phyloP scores from a whole-genome alignment of 1,140 invertebrate genomes.

The Penaeus japonicus region DNA sequence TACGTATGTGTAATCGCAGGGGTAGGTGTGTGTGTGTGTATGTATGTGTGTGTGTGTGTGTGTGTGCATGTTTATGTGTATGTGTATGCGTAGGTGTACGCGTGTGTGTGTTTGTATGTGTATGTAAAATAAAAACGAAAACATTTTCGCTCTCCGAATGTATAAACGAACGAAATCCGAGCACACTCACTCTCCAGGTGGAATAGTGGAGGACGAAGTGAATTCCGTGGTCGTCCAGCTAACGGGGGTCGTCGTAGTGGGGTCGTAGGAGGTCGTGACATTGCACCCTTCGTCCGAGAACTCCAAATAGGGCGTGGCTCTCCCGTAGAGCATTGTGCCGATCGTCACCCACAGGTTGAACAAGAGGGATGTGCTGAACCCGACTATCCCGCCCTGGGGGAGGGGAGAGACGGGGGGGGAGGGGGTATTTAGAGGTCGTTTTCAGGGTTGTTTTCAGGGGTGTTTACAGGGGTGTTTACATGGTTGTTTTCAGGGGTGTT shows the following conservation, averaged over 20 bases:
- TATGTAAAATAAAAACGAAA: neutral
- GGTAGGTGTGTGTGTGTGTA: slow-evolving; percentile 13
- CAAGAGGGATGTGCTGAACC: slow-evolving; percentile 59
- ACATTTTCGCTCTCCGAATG: neutral
- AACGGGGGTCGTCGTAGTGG: neutral
- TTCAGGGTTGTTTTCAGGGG: too few relatives aligned
- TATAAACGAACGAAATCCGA: neutral
- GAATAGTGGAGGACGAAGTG: too few relatives aligned
- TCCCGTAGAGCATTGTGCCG: slow-evolving; percentile 28
- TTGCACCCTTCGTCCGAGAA: slow-evolving; percentile 31
- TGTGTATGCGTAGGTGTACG: neutral
- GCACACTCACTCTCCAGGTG: too few relatives aligned
- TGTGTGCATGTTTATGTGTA: neutral
- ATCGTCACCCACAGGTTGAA: slow-evolving; percentile 60
- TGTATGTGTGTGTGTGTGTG: neutral
- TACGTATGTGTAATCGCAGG: too few relatives aligned
- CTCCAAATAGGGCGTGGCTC: neutral
- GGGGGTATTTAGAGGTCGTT: too few relatives aligned
- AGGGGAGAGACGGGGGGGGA: neutral
- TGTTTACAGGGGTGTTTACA: too few relatives aligned
- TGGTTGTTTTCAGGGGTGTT: too few relatives aligned
- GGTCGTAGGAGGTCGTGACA: neutral
- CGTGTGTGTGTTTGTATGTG: neutral
- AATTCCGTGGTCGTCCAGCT: neutral
- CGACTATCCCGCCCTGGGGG: slow-evolving; percentile 59